Evolutionary conservation across 2,113 vertebrate species (phyloP).

Genomic region (Petaurus breviceps): DNA sequence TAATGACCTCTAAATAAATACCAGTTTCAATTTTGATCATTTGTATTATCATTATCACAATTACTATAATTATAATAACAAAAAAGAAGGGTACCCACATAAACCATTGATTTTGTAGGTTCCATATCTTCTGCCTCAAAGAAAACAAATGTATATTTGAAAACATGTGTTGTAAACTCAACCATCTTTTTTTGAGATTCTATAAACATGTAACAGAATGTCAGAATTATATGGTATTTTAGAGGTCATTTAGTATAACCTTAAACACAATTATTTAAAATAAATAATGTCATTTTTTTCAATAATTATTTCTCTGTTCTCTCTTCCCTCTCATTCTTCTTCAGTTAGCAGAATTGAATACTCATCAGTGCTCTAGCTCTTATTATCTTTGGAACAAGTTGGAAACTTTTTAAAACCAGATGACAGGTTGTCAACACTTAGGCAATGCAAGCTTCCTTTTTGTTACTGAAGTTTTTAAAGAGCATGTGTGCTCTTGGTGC

Average conservation of each 20-base stretch:
- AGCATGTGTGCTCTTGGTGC: background rate
- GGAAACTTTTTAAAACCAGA: conserved; percentile 43
- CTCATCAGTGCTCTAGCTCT: background rate
- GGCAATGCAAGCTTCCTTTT: background rate
- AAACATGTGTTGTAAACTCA: background rate
- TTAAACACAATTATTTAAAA: background rate
- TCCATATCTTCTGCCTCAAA: background rate
- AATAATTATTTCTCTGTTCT: background rate
- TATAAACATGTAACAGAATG: background rate
- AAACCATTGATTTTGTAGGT: conserved; percentile 1
- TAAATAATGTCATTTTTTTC: background rate
- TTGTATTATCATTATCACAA: background rate
- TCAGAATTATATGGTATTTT: background rate
- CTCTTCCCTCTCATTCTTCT: background rate
- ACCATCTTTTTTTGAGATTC: background rate
- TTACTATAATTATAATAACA: background rate
- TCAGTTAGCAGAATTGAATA: background rate
- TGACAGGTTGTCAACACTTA: background rate
- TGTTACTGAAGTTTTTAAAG: background rate
- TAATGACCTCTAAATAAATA: background rate
- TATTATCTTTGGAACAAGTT: conserved; percentile 37
- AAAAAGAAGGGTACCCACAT: background rate
- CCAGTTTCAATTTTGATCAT: background rate
- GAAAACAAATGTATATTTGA: background rate
- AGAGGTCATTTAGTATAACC: background rate